These are phyloP conservation scores for Hemistola chrysoprasaria DNA, from an alignment of 2,888 invertebrate species.

Conservation along the genomic window DNA sequence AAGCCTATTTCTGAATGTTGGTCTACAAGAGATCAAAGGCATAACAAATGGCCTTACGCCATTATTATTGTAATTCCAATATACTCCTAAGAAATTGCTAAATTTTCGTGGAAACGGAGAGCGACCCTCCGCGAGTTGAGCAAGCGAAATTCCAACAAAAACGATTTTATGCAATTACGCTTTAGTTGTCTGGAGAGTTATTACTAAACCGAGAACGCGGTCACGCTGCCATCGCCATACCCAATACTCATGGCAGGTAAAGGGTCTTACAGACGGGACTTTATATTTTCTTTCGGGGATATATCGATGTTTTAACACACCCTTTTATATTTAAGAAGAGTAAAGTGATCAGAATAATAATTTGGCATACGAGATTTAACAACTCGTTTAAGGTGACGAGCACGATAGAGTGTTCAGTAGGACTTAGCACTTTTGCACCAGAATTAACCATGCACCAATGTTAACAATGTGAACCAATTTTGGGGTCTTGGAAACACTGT, in stretches of 20 bases:
- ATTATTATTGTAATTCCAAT: conserved; percentile 6
- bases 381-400: too few relatives aligned
- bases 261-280: conserved; percentile 20
- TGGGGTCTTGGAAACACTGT: too few relatives aligned
- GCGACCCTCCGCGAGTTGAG: conserved; percentile 64
- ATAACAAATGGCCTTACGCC: conserved; percentile 1
- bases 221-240: conserved; percentile 44
- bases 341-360: too few relatives aligned
- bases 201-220: conserved; percentile 68
- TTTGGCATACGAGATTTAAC: too few relatives aligned
- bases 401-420: too few relatives aligned
- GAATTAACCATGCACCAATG: too few relatives aligned
- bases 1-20: too few relatives aligned
- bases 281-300: neutral
- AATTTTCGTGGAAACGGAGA: conserved; percentile 59
- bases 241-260: conserved; percentile 15
- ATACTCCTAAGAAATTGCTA: conserved; percentile 42
- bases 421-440: too few relatives aligned
- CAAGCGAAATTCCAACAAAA: conserved; percentile 73
- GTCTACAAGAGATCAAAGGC: too few relatives aligned
- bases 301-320: too few relatives aligned
- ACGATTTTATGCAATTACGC: conserved; percentile 77
- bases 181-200: conserved; percentile 68
- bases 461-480: too few relatives aligned
- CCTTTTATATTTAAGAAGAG: too few relatives aligned